These are phyloP conservation scores for Pangasianodon hypophthalmus DNA, from an alignment of 2,113 vertebrate genomes.

Conservation along the genomic window DNA sequence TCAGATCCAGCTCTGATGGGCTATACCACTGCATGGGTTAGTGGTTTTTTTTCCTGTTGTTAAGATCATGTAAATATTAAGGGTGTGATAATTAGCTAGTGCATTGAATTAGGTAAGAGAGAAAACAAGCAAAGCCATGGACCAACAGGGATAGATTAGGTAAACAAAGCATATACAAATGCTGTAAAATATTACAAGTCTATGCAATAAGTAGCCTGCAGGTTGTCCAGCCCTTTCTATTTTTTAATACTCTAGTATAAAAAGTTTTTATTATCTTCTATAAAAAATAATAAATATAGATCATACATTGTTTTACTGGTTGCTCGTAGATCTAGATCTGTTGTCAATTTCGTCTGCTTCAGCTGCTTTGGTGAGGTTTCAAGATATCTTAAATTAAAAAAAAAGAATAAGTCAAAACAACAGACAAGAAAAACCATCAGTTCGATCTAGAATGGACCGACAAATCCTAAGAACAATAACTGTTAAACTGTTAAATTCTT, in stretches of 20 bases:
- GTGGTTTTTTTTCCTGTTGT: background rate
- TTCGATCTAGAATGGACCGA: background rate
- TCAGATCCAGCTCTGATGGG: background rate
- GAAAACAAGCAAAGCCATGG: background rate
- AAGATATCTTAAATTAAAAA: background rate
- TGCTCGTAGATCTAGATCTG: background rate
- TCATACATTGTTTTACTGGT: background rate
- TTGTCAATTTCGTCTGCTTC: background rate
- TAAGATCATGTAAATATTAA: conserved; percentile 2
- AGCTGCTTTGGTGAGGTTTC: background rate
- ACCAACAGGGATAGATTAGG: background rate
- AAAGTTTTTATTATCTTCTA: background rate
- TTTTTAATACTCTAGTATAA: background rate
- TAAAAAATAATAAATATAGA: background rate
- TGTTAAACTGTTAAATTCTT: background rate
- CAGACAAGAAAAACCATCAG: background rate
- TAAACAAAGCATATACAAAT: background rate
- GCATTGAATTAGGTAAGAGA: background rate
- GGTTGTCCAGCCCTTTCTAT: background rate
- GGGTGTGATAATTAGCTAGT: background rate
- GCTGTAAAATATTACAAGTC: background rate
- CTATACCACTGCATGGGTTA: background rate
- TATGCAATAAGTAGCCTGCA: background rate
- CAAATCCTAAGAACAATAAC: background rate
- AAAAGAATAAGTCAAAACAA: background rate